Evolutionary conservation across 2,797 vertebrate genomes (phyloP), one percentile per base, ranked within the genome.

Genomic region (Falco concolor): DNA sequence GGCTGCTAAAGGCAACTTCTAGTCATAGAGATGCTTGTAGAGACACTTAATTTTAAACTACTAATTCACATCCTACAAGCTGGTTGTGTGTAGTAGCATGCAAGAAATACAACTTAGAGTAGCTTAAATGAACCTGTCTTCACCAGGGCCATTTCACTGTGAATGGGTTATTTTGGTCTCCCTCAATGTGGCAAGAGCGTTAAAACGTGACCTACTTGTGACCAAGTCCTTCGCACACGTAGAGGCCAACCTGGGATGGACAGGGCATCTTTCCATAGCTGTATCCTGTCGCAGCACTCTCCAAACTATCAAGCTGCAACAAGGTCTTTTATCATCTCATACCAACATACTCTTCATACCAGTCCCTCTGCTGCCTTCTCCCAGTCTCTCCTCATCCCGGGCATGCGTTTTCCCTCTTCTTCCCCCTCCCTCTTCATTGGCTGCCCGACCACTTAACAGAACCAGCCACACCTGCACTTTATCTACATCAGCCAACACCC

Each of bases 141-240:
- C 68, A 45, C 16, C 36, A 50, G 50, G 14, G 54, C 50, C 60
- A 42, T 15, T 10, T 76, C 64, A 12, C 17, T 32, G 9, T 5
- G 20, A 36, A 7, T 5, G 4, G 68, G 8, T 40, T 52, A 42
- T 56, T 32, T 7, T 25, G 57, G 28, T 75, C 61, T 59, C 73
- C 11, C 40, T 25, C 3, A 1, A 5, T 1, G 10, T 25, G 12
- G 32, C 17, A 28, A 30, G 45, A 69, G 25, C 12, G 1, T 28
- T 30, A 6, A 15, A 69, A n/a, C 6, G 2, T 2, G 20, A 9
- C 25, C 53, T 54, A 5, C 16, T 7, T 8, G 4, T 36, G 73
- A 25, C 27, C 73, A 22, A 22, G 47, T 34, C 57, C 38, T 50
- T 60, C 56, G 10, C 61, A 52, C n/a, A 10, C 0, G 1, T 5